These are phyloP conservation scores for Adelognathus sp. DNA, from an alignment of 2,888 invertebrate genomes.

Conservation along the genomic window DNA sequence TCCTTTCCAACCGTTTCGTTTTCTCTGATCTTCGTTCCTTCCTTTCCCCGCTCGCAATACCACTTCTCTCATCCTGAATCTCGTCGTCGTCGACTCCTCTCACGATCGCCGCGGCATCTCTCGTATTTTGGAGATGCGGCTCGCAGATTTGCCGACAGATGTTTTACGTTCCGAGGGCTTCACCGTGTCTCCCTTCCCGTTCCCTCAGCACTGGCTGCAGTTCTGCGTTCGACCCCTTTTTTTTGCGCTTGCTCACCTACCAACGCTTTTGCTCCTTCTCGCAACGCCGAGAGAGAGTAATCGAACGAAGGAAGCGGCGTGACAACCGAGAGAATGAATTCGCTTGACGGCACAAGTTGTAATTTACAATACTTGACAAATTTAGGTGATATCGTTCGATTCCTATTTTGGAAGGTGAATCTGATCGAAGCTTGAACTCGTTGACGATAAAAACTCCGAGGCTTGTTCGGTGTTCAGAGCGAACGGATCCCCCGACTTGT, in stretches of 20 bases:
- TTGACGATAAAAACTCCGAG: conserved; percentile 45
- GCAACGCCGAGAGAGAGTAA: conserved; percentile 39
- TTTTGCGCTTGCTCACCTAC: neutral
- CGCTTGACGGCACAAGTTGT: conserved; percentile 34
- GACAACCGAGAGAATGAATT: conserved; percentile 44
- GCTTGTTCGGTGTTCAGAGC: conserved; percentile 53
- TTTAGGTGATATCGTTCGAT: conserved; percentile 28
- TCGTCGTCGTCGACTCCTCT: conserved; percentile 39
- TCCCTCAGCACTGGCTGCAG: conserved; percentile 13
- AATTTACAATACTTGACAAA: conserved; percentile 50
- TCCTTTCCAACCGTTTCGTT: conserved; percentile 10
- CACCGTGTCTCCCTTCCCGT: conserved; percentile 25
- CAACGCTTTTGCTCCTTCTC: neutral
- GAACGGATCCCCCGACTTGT: conserved; percentile 18
- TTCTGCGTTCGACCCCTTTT: conserved; percentile 23
- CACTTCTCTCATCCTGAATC: conserved; percentile 46
- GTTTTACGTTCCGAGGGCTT: conserved; percentile 66
- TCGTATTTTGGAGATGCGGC: conserved; percentile 68
- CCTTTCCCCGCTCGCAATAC: neutral
- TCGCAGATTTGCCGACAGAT: conserved; percentile 73
- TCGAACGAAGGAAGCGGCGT: conserved; percentile 6
- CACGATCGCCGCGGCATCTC: conserved; percentile 62
- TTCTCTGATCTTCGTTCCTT: conserved; percentile 41
- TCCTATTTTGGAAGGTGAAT: conserved; percentile 37
- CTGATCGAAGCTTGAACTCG: conserved; percentile 35